A percentile compares a stretch with the other conserved stretches of the same genome.
phyloP scores from a whole-genome alignment of 2,888 invertebrate genomes.

The Myathropa florea region DNA sequence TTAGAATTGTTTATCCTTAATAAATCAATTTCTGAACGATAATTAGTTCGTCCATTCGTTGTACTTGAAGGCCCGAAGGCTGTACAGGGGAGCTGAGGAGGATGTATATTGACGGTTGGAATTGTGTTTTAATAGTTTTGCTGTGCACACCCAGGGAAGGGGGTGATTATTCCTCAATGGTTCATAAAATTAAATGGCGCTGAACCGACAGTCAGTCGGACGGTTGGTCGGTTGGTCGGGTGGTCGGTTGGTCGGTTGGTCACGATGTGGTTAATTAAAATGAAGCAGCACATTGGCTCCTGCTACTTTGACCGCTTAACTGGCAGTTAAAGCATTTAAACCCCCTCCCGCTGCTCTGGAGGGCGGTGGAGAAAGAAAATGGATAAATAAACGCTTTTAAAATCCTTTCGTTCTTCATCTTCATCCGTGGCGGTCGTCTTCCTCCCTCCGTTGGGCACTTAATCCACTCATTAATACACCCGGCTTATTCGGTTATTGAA shows the following conservation, averaged over 20 bases:
- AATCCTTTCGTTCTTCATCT: slow-evolving; percentile 28
- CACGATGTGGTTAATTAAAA: slow-evolving; percentile 61
- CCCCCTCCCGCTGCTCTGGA: not conserved
- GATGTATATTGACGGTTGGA: too few relatives aligned
- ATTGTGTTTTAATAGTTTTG: slow-evolving; percentile 16
- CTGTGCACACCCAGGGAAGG: not conserved
- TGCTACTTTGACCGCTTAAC: slow-evolving; percentile 22
- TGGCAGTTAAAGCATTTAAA: slow-evolving; percentile 8
- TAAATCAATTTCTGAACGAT: slow-evolving; percentile 64
- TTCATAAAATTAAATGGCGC: slow-evolving; percentile 2
- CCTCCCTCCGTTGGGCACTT: slow-evolving; percentile 23
- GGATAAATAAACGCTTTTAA: slow-evolving; percentile 12
- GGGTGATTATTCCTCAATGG: not conserved
- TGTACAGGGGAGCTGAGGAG: not conserved
- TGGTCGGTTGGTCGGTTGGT: too few relatives aligned
- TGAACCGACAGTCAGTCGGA: not conserved
- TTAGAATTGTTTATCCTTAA: slow-evolving; percentile 55
- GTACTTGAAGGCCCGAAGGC: not conserved
- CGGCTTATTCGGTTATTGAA: slow-evolving; percentile 67
- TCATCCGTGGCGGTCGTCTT: not conserved
- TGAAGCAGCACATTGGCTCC: slow-evolving; percentile 11
- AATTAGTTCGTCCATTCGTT: slow-evolving; percentile 44
- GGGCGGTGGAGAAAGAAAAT: not conserved
- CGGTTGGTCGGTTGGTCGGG: too few relatives aligned
- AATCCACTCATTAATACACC: slow-evolving; percentile 62